Conservation (phyloP, 92 coral and sea anemone species). For the Galaxea fascicularis region DNA sequence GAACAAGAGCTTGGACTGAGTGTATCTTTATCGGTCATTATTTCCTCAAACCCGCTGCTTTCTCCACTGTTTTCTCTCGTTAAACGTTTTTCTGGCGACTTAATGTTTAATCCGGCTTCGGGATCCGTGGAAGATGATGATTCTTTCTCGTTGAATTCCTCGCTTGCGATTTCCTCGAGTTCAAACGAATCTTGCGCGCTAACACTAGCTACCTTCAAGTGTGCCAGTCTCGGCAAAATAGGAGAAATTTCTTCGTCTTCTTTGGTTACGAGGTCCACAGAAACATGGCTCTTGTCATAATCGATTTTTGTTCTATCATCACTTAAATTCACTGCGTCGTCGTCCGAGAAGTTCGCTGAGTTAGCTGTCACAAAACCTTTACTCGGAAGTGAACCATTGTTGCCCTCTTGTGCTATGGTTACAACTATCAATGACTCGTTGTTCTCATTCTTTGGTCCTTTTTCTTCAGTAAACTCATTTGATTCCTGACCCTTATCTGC, state of each 20-base stretch:
- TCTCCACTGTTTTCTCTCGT: conserved; percentile 80
- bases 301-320: neutral
- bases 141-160: conserved; percentile 55
- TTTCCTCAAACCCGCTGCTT: conserved; percentile 93
- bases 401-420: conserved; percentile 25
- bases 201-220: conserved; percentile 20
- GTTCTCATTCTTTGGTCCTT: neutral
- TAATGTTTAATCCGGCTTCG: conserved; percentile 18
- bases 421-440: neutral
- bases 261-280: neutral
- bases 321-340: neutral
- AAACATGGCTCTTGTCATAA: conserved; percentile 11
- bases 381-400: neutral
- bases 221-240: conserved; percentile 26
- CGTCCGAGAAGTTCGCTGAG: neutral
- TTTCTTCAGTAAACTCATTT: neutral
- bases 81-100: conserved; percentile 38
- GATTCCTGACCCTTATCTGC: neutral
- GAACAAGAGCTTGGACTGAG: conserved; percentile 18
- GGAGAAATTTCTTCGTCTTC: neutral
- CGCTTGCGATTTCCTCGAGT: conserved; percentile 83
- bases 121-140: conserved; percentile 13
- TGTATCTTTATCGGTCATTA: conserved; percentile 25
- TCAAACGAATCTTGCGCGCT: conserved; percentile 83
- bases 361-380: neutral